phyloP scores from a whole-genome alignment of 2,113 vertebrate genomes.

The Lonchura striata region DNA sequence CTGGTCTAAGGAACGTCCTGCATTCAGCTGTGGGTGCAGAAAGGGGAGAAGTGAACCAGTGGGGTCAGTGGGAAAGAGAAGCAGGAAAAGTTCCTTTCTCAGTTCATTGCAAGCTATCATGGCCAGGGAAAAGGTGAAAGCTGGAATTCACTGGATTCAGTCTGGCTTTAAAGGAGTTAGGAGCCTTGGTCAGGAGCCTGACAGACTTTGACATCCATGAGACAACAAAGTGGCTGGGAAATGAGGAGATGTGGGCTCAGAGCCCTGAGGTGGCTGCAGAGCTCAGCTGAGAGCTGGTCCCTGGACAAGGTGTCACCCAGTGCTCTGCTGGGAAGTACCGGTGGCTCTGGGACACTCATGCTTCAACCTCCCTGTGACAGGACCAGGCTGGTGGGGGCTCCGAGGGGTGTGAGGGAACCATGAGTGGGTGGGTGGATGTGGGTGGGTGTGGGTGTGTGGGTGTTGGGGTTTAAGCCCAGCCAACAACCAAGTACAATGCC shows the following conservation, averaged over 20 bases:
- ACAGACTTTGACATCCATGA: background rate
- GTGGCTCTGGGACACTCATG: background rate
- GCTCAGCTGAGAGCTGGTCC: background rate
- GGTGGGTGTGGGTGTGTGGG: background rate
- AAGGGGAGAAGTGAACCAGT: background rate
- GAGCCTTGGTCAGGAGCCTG: background rate
- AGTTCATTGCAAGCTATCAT: background rate
- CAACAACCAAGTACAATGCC: background rate
- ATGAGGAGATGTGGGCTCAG: accelerated
- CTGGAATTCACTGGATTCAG: background rate
- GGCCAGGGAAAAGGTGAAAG: background rate
- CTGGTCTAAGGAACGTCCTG: background rate
- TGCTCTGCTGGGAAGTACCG: background rate
- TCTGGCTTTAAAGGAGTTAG: background rate
- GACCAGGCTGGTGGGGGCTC: background rate
- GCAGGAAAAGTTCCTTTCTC: background rate
- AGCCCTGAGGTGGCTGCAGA: background rate
- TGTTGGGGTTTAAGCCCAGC: background rate
- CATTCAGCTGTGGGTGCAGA: accelerated
- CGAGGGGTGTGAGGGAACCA: background rate
- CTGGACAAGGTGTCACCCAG: background rate
- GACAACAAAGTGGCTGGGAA: background rate
- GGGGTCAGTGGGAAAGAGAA: background rate
- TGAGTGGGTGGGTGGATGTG: background rate
- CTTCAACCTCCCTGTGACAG: background rate